A percentile compares a stretch with the other conserved stretches of the same genome.
Evolutionary conservation across 2,888 invertebrate species (phyloP).

Genomic region (Spisula subtruncata): DNA sequence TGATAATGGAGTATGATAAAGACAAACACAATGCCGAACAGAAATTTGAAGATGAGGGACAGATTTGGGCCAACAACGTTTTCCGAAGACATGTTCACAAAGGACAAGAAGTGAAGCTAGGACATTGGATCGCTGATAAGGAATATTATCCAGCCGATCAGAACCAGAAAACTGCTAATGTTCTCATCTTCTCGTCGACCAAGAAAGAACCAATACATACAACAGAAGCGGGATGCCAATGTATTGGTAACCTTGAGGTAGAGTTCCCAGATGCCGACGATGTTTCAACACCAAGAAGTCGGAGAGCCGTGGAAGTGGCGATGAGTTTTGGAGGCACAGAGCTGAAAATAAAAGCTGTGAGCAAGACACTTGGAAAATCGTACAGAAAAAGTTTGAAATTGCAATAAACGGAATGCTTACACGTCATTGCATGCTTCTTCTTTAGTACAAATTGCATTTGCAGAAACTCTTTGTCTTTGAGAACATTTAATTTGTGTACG

Average conservation of each 20-base stretch:
- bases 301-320: constrained; percentile 51
- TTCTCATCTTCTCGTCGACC: constrained; percentile 52
- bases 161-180: constrained; percentile 31
- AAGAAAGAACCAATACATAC: constrained; percentile 60
- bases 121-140: constrained; percentile 57
- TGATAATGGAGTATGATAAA: constrained; percentile 54
- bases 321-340: constrained; percentile 65
- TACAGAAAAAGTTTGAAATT: constrained; percentile 44
- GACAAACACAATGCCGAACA: constrained; percentile 43
- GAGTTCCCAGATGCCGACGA: constrained; percentile 36
- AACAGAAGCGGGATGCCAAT: constrained; percentile 55
- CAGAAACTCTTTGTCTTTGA: no score
- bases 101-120: constrained; percentile 57
- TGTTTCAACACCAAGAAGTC: not conserved
- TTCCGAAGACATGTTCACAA: constrained; percentile 59
- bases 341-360: constrained; percentile 47
- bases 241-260: constrained; percentile 54
- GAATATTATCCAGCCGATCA: constrained; percentile 57
- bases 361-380: constrained; percentile 42
- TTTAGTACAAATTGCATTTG: no score
- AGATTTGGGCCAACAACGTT: constrained; percentile 47
- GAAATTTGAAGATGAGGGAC: constrained; percentile 51
- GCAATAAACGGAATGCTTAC: not conserved
- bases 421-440: no score
- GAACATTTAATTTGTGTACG: no score